These are phyloP conservation scores for Chelonus formosanus DNA, from an alignment of 2,888 invertebrate species.

Conservation along the genomic window DNA sequence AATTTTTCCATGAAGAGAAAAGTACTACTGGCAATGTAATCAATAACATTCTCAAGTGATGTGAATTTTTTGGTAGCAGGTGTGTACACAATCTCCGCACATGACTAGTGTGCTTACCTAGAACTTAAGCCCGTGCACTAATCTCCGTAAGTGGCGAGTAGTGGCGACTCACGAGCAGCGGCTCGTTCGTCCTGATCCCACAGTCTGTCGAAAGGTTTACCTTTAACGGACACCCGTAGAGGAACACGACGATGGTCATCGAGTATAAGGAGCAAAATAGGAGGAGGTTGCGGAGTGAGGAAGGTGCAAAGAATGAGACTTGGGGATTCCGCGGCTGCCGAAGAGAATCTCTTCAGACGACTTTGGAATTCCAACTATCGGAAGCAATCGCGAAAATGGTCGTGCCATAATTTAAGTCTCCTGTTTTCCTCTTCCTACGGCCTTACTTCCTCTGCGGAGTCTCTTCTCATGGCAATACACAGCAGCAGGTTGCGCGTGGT, in stretches of 20 bases:
- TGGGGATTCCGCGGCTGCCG: conserved; percentile 51
- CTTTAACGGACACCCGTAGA: conserved; percentile 45
- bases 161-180: conserved; percentile 22
- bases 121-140: conserved; percentile 36
- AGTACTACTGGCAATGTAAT: conserved; percentile 9
- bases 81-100: conserved; percentile 5
- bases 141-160: conserved; percentile 41
- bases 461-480: conserved; percentile 26
- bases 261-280: conserved; percentile 26
- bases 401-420: conserved; percentile 57
- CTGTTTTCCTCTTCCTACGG: conserved; percentile 37
- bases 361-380: conserved; percentile 57
- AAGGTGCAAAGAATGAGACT: conserved; percentile 46
- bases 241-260: conserved; percentile 39
- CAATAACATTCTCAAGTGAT: no score
- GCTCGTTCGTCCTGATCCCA: conserved; percentile 43
- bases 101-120: conserved; percentile 30
- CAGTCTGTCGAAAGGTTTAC: conserved; percentile 47
- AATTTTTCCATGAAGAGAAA: background rate
- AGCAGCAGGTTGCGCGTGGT: conserved; percentile 19
- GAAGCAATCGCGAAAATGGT: conserved; percentile 59
- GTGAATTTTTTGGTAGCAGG: background rate
- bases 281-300: conserved; percentile 20
- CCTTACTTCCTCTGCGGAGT: conserved; percentile 36
- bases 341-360: conserved; percentile 46